These are phyloP conservation scores for Sphaerophoria rueppellii DNA, from an alignment of 2,888 invertebrate species.

Conservation along the genomic window DNA sequence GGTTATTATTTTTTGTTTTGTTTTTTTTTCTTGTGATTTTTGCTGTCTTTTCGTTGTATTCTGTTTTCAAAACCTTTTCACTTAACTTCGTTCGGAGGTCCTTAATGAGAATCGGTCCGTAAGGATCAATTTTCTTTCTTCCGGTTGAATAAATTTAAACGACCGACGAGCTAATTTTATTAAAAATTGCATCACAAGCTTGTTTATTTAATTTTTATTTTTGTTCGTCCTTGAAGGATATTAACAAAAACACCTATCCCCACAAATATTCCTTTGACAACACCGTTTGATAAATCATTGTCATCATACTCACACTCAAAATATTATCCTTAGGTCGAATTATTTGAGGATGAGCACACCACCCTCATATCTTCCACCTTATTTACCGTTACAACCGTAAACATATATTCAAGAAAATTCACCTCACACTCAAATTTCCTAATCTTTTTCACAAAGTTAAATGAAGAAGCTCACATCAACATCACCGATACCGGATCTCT, in stretches of 20 bases:
- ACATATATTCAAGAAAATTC: background rate
- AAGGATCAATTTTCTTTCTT: conserved; percentile 46
- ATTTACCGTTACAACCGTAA: conserved; percentile 1
- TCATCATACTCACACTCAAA: conserved; percentile 65
- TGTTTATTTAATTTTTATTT: background rate
- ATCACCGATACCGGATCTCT: background rate
- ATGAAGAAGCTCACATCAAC: background rate
- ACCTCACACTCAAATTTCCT: background rate
- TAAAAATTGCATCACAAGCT: conserved; percentile 56
- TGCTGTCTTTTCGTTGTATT: conserved; percentile 7
- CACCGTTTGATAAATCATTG: conserved; percentile 60
- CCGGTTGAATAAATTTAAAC: conserved; percentile 60
- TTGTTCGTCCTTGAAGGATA: too few species aligned
- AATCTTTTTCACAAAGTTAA: background rate
- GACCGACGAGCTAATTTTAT: conserved; percentile 46
- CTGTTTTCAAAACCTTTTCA: conserved; percentile 19
- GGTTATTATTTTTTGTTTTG: conserved; percentile 23
- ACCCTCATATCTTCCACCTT: background rate
- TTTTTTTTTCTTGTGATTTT: conserved; percentile 6
- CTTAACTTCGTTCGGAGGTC: conserved; percentile 22
- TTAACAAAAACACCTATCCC: background rate
- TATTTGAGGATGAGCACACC: conserved; percentile 37
- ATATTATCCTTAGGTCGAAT: conserved; percentile 36
- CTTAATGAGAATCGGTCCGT: conserved; percentile 20
- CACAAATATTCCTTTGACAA: conserved; percentile 9